phyloP scores from a whole-genome alignment of 2,797 vertebrate genomes.

The Microctenopoma stevenorrisi region DNA sequence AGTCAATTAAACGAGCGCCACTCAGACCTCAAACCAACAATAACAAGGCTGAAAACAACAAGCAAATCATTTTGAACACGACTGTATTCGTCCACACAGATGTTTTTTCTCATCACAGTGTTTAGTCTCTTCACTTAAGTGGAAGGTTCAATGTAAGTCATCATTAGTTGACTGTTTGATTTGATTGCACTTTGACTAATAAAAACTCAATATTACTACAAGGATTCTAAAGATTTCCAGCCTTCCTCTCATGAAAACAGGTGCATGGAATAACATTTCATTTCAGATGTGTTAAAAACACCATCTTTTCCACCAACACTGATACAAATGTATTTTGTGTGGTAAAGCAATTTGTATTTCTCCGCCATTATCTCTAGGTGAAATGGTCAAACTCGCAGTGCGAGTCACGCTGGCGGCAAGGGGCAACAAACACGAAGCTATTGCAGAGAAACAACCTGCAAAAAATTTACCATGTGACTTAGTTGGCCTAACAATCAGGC shows the following conservation, averaged over 20 bases:
- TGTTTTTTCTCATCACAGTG: neutral
- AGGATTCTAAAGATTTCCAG: too few relatives aligned
- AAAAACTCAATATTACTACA: too few relatives aligned
- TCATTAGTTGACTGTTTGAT: neutral
- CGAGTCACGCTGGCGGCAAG: conserved; percentile 67
- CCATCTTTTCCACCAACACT: neutral
- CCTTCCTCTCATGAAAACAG: neutral
- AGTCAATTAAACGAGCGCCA: neutral
- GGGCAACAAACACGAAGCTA: conserved; percentile 73
- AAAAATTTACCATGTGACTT: conserved; percentile 93
- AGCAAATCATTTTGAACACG: neutral
- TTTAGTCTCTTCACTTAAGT: neutral
- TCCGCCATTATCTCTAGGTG: conserved; percentile 14
- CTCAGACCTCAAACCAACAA: neutral
- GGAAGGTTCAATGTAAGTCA: neutral
- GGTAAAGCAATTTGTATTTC: conserved; percentile 17
- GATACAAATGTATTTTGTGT: neutral
- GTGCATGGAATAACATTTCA: neutral
- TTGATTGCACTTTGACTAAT: neutral
- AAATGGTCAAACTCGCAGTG: conserved; percentile 33
- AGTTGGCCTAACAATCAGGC: conserved; percentile 96
- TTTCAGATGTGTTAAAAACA: neutral
- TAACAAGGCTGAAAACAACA: neutral
- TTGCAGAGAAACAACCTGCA: conserved; percentile 79
- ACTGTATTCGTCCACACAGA: neutral